Evolutionary conservation across 1,140 invertebrate species (phyloP).

Genomic region (Diprion similis): DNA sequence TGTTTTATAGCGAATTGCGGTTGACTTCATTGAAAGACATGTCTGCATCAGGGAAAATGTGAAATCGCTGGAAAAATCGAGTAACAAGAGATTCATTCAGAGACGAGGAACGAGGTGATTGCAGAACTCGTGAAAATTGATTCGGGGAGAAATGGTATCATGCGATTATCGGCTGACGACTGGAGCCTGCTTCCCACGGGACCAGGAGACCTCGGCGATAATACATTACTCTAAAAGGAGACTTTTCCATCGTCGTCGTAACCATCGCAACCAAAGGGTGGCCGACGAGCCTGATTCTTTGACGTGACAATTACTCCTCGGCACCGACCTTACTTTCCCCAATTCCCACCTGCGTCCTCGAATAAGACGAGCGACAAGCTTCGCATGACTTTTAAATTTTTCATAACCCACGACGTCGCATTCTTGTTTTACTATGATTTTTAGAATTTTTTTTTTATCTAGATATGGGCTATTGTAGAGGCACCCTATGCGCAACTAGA

Average conservation of each 20-base stretch:
- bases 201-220: background rate
- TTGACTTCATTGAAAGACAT: too few relatives aligned
- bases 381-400: background rate
- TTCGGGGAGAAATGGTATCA: background rate
- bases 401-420: background rate
- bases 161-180: background rate
- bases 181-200: background rate
- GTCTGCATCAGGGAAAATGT: too few relatives aligned
- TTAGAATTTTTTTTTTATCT: too few relatives aligned
- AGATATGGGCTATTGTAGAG: too few relatives aligned
- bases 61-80: background rate
- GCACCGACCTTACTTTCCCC: background rate
- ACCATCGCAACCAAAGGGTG: constrained; percentile 3
- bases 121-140: background rate
- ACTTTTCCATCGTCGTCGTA: background rate
- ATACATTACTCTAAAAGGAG: background rate
- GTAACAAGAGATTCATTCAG: background rate
- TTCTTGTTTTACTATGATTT: background rate
- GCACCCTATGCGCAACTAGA: too few relatives aligned
- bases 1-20: too few relatives aligned
- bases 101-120: too few relatives aligned
- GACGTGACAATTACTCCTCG: constrained; percentile 7
- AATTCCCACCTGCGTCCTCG: background rate
- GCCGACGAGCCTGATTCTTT: background rate
- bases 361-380: background rate